A percentile compares a stretch with the other conserved stretches of the same genome.
These are phyloP conservation scores for Alfaro cultratus DNA, from an alignment of 2,797 vertebrate species.

Conservation along the genomic window DNA sequence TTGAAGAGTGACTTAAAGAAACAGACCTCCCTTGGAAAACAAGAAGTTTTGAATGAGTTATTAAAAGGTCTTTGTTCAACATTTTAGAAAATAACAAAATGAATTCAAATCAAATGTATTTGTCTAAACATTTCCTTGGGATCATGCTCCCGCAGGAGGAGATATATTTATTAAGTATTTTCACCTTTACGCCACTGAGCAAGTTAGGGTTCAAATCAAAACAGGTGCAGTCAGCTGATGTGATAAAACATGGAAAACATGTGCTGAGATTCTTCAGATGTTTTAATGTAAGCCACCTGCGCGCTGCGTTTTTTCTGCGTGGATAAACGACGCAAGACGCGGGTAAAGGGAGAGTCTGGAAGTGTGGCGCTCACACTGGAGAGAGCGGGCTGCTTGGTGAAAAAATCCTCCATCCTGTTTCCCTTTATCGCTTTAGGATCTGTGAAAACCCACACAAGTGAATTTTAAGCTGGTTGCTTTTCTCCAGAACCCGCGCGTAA, in stretches of 20 bases:
- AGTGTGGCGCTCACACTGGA: not conserved
- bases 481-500: not conserved
- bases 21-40: not conserved
- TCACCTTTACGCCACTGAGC: not conserved
- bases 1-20: not conserved
- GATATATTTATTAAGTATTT: not conserved
- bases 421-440: conserved; percentile 29
- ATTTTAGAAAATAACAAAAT: not conserved
- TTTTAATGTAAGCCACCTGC: conserved; percentile 75
- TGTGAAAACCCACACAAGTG: not conserved
- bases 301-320: conserved; percentile 32
- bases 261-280: conserved; percentile 42
- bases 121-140: not conserved
- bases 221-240: conserved; percentile 69
- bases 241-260: conserved; percentile 48
- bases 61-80: not conserved
- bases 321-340: conserved; percentile 68
- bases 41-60: not conserved
- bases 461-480: not conserved
- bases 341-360: conserved; percentile 51
- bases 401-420: conserved; percentile 69
- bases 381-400: conserved; percentile 55
- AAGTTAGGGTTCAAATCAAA: conserved; percentile 10
- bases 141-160: not conserved
- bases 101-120: not conserved